phyloP scores from a whole-genome alignment of 2,797 vertebrate genomes.

The Premnoplex brunnescens region DNA sequence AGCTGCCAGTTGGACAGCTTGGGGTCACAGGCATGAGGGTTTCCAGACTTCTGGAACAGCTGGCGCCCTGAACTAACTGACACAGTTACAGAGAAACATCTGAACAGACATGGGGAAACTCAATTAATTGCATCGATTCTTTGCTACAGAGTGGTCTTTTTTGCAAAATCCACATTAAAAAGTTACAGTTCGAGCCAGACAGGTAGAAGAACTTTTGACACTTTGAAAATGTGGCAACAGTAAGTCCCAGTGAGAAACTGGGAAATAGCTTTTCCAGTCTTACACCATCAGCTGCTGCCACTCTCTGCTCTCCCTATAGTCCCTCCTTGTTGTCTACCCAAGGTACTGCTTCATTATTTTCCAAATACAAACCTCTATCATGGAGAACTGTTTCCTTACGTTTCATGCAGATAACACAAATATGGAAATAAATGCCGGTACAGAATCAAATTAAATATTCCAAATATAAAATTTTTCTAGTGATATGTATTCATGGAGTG shows the following conservation, averaged over 20 bases:
- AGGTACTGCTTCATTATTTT: background rate
- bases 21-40: background rate
- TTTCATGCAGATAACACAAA: background rate
- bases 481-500: background rate
- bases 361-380: background rate
- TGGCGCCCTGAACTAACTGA: background rate
- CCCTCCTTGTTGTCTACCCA: background rate
- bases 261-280: background rate
- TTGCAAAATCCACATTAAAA: background rate
- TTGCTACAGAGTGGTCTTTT: background rate
- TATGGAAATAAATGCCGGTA: background rate
- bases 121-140: background rate
- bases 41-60: conserved; percentile 1
- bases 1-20: background rate
- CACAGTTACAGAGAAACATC: background rate
- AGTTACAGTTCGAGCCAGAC: background rate
- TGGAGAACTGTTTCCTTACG: background rate
- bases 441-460: background rate
- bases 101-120: background rate
- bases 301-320: background rate
- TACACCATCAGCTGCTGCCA: background rate
- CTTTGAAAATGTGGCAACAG: background rate
- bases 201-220: background rate
- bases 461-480: background rate
- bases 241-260: background rate